Evolutionary conservation across 2,888 invertebrate genomes (phyloP).

Genomic region (Phanerotoma sp.): DNA sequence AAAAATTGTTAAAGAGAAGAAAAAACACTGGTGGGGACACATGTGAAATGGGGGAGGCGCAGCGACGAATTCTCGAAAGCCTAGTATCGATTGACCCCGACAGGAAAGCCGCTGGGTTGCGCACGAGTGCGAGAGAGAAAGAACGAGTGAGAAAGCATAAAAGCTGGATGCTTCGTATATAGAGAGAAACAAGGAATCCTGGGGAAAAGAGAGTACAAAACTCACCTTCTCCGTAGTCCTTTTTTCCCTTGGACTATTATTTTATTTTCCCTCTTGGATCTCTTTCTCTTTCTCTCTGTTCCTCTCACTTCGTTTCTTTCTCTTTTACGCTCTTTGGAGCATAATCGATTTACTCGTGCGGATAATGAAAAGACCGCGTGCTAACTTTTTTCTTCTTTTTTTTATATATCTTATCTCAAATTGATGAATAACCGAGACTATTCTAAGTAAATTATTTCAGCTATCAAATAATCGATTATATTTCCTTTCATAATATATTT

Average conservation of each 20-base stretch:
- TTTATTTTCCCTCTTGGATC: neutral
- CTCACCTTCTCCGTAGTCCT: constrained; percentile 6
- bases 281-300: neutral
- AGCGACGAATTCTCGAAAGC: constrained; percentile 29
- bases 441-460: too few relatives aligned
- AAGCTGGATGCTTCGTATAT: constrained; percentile 14
- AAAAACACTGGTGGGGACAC: constrained; percentile 23
- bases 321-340: neutral
- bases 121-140: constrained; percentile 19
- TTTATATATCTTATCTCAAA: neutral
- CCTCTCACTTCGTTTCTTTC: neutral
- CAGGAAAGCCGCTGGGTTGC: constrained; percentile 30
- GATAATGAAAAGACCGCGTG: constrained; percentile 12
- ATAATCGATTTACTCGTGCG: constrained; percentile 19
- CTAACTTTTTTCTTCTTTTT: neutral
- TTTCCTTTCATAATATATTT: neutral
- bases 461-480: too few relatives aligned
- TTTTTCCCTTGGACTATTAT: constrained; percentile 4
- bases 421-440: too few relatives aligned
- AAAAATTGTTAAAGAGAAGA: neutral
- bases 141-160: constrained; percentile 16
- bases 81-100: constrained; percentile 40
- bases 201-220: constrained; percentile 9
- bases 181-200: constrained; percentile 5
- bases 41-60: constrained; percentile 10